Conservation (phyloP, 2,797 vertebrate genomes). For the Myotis myotis region DNA sequence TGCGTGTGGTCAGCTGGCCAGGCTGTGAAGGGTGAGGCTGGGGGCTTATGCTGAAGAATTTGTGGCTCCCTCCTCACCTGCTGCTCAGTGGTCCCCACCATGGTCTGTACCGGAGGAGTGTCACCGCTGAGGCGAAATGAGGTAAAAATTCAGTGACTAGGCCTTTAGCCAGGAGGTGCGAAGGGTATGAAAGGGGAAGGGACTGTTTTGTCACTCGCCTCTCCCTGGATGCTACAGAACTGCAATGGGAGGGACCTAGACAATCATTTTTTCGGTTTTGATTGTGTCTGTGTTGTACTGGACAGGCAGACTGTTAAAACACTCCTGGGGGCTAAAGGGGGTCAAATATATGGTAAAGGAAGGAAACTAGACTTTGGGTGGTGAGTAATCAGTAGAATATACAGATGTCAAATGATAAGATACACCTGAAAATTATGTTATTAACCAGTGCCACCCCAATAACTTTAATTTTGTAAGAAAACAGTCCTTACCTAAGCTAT, state of each 20-base stretch:
- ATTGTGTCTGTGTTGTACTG: background rate
- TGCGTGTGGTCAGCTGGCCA: background rate
- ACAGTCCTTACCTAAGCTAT: background rate
- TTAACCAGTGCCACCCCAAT: background rate
- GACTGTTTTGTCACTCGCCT: background rate
- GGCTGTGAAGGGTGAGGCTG: background rate
- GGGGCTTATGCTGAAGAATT: background rate
- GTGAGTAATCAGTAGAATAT: background rate
- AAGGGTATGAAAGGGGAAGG: background rate
- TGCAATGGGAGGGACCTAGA: background rate
- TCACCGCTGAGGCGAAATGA: slow-evolving; percentile 26
- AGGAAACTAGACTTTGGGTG: background rate
- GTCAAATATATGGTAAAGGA: background rate
- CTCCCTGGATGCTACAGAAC: background rate
- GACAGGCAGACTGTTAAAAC: background rate
- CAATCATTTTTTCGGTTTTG: background rate
- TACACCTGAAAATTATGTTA: background rate
- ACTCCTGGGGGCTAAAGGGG: background rate
- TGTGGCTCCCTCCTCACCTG: background rate
- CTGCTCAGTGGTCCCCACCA: background rate
- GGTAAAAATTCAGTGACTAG: background rate
- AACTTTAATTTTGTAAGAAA: background rate
- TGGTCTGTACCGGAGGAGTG: background rate
- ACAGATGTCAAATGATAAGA: background rate
- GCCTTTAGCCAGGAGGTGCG: background rate